Evolutionary conservation across 2,888 invertebrate species (phyloP), one percentile per base, ranked within the genome.

Genomic region (Matsumyia berberina): DNA sequence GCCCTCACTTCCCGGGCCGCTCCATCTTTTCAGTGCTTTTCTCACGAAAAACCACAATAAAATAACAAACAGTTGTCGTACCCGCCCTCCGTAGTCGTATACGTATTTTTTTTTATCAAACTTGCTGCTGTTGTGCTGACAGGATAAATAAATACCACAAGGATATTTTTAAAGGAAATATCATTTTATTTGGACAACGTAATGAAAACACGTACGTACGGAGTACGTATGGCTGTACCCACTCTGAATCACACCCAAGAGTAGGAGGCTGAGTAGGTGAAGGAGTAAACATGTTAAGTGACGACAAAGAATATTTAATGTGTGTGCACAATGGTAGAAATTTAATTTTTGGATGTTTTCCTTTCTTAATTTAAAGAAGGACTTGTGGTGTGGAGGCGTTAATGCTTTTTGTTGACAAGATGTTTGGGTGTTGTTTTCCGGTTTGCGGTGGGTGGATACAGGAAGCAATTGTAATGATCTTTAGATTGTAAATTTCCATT

Each of bases 81-180:
- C 19, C 9, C 15, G 44, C 9, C 15, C 8, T 7, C 5, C 8
- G 44, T n/a, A 39, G 12, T 44, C 8, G 2, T 44, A 44, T 8
- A 8, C 2, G 44, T 15, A 44, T 15, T 17, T 11, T 35, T 7
- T 11, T n/a, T n/a, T n/a, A n/a, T n/a, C n/a, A n/a, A n/a, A n/a
- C n/a, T n/a, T n/a, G n/a, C 24, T 3, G 4, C 24, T 24, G 24
- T 37, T 9, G 9, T 72, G 66, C 31, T 53, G 53, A 66, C 58
- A 67, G 58, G 17, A 35, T 64, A 67, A 66, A 49, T 57, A 58
- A 31, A 66, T 66, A 58, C 51, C 37, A 80, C 33, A 60, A 66
- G 53, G 66, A 60, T 67, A 60, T 67, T 67, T 73, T 73, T 73
- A 60, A 53, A 80, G 73, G 58, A 73, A 73, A 67, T 73, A 67